A percentile compares a stretch with the other conserved stretches of the same genome.
Conservation (phyloP, 1,140 invertebrate species). For the Aphidius ervi region DNA sequence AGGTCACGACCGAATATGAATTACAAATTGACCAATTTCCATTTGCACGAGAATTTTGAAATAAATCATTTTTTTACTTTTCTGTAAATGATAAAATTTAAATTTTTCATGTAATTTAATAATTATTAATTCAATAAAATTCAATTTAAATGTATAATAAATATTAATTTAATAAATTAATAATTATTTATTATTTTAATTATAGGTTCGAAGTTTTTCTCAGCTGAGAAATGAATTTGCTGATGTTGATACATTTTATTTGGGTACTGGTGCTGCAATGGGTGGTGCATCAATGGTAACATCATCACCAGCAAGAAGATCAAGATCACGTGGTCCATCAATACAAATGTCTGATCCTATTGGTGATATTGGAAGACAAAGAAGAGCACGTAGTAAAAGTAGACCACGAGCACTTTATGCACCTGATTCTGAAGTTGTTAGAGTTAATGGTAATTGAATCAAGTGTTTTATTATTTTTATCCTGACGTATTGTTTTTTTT, state of each 20-base stretch:
- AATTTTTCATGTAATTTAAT: background rate
- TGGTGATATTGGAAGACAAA: conserved; percentile 56
- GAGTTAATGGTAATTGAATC: conserved; percentile 59
- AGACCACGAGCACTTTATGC: conserved; percentile 73
- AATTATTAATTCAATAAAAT: background rate
- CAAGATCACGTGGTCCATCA: conserved; percentile 62
- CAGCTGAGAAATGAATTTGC: conserved; percentile 87
- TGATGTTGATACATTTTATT: conserved; percentile 85
- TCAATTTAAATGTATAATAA: background rate
- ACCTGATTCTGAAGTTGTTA: conserved; percentile 71
- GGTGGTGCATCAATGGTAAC: conserved; percentile 49
- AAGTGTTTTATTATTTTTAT: too few relatives aligned
- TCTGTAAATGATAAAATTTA: background rate
- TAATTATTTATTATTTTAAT: conserved; percentile 4
- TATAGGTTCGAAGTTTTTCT: conserved; percentile 79
- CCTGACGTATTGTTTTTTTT: background rate
- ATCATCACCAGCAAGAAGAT: conserved; percentile 65
- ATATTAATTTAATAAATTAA: too few relatives aligned
- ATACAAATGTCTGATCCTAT: conserved; percentile 38
- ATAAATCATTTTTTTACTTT: background rate
- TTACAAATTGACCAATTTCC: conserved; percentile 48
- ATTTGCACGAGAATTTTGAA: conserved; percentile 31
- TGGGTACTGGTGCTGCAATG: conserved; percentile 61
- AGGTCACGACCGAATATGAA: conserved; percentile 51
- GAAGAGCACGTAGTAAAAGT: conserved; percentile 73